Evolutionary conservation across 2,797 vertebrate species (phyloP), one percentile per base, ranked within the genome.

Genomic region (Nannoperca obscura): DNA sequence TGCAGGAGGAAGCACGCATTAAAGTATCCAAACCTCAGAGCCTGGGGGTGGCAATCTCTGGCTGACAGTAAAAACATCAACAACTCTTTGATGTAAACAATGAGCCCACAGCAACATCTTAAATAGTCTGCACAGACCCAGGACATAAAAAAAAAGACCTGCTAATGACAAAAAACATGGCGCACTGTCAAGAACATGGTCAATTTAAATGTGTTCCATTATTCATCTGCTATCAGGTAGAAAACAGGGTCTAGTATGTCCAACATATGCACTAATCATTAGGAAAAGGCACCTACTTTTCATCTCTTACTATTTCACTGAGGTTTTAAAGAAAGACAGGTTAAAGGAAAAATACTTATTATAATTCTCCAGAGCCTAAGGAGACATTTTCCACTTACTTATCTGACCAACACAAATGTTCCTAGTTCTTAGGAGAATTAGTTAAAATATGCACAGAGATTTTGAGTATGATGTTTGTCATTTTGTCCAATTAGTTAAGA

Each of bases 31-130:
- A 89, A 91, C 92, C 82, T 86, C 88, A 91, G 76, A 88, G 64
- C 65, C 79, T 19, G 81, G 83, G 88, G 89, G 87, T 82, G 80
- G 86, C 82, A 82, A 87, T 84, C 74, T 88, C 82, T 77, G 71
- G 65, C 85, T 88, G 74, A 70, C 55, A 66, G 81, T 89, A 83
- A 91, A 94, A 90, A 86, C 84, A 90, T 89, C 82, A 84, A 82
- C 74, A 82, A 73, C 49, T 87, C 44, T 81, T 88, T 84, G 87
- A 91, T 72, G 46, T 78, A 86, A 86, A 93, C 82, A 87, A 83
- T 78, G 58, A 88, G 83, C 70, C 76, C 63, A 84, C 76, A 27
- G 27, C 44, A 44, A 69, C 73, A 58, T 73, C 78, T 88, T 62
- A 74, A 87, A 87, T n/a, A 46, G 65, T 72, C 76, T 65, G 44